Percentiles rank a stretch among this genome's conserved stretches.
Evolutionary conservation across 2,888 invertebrate species (phyloP).

Genomic region (Shargacucullia verbasci): DNA sequence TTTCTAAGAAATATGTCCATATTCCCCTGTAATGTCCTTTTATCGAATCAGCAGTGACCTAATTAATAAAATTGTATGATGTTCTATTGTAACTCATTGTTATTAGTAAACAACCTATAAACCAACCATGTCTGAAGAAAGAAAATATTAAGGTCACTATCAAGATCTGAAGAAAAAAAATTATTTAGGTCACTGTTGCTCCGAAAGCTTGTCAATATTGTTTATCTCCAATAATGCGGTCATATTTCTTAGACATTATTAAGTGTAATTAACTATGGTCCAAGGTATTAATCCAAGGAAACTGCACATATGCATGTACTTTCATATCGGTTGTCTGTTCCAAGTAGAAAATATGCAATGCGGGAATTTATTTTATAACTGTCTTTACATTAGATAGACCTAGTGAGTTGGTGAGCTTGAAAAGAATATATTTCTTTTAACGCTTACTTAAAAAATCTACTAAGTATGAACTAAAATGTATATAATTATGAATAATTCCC

Average conservation of each 20-base stretch:
- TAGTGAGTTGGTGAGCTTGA: constrained; percentile 7
- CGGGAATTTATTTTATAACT: constrained; percentile 50
- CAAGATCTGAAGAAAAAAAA: too few species aligned
- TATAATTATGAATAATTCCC: constrained; percentile 26
- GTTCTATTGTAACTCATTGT: too few species aligned
- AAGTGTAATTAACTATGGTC: constrained; percentile 42
- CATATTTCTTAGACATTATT: constrained; percentile 29
- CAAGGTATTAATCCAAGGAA: constrained; percentile 45
- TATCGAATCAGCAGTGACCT: too few species aligned
- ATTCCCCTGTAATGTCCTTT: neutral
- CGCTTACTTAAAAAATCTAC: constrained; percentile 29
- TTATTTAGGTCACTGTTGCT: neutral
- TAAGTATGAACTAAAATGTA: constrained; percentile 20
- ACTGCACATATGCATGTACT: constrained; percentile 42
- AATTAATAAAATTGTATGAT: too few species aligned
- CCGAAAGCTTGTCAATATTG: too few species aligned
- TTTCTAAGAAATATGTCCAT: constrained; percentile 19
- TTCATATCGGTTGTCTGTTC: constrained; percentile 34
- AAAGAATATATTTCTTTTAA: constrained; percentile 10
- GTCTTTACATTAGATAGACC: constrained; percentile 41
- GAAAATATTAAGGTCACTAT: too few species aligned
- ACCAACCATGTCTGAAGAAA: too few species aligned
- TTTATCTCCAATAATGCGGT: neutral
- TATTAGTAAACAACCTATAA: too few species aligned
- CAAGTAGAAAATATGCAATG: constrained; percentile 40